Conservation (phyloP, 1,140 invertebrate genomes). For the Psix sp. region DNA sequence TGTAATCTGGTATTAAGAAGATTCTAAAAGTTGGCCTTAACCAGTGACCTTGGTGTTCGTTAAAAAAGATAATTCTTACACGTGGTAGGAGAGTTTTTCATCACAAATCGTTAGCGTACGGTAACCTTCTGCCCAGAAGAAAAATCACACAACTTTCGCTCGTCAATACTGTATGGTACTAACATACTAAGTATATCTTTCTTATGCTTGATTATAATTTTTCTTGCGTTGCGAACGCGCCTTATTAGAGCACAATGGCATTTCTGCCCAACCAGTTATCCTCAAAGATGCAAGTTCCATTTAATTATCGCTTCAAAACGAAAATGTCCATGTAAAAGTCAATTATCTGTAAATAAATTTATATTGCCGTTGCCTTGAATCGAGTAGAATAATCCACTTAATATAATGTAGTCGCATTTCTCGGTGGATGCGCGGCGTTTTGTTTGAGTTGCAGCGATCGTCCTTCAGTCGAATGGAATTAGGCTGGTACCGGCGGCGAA, state of each 20-base stretch:
- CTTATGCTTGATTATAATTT: slow-evolving; percentile 29
- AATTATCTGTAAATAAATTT: slow-evolving; percentile 9
- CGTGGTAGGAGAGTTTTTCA: slow-evolving; percentile 33
- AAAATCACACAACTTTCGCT: slow-evolving; percentile 30
- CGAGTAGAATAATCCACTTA: slow-evolving; percentile 31
- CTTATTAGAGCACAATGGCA: slow-evolving; percentile 26
- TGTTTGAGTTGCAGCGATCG: slow-evolving; percentile 30
- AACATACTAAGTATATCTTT: slow-evolving; percentile 47
- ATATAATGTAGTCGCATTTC: slow-evolving; percentile 28
- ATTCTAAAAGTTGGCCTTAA: slow-evolving; percentile 12
- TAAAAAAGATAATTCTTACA: slow-evolving; percentile 43
- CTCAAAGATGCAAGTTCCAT: background rate
- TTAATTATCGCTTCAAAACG: background rate
- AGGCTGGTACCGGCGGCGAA: slow-evolving; percentile 40
- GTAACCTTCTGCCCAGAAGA: slow-evolving; percentile 33
- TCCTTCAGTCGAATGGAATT: slow-evolving; percentile 37
- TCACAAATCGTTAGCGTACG: slow-evolving; percentile 29
- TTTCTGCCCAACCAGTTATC: slow-evolving; percentile 21
- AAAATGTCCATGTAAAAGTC: no score
- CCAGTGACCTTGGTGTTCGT: slow-evolving; percentile 35
- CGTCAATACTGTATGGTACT: slow-evolving; percentile 19
- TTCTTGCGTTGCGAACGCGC: slow-evolving; percentile 1
- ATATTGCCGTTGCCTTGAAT: slow-evolving; percentile 10
- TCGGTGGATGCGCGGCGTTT: slow-evolving; percentile 10
- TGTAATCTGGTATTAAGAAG: slow-evolving; percentile 33